Evolutionary conservation across 2,797 vertebrate species (phyloP).

Genomic region (Sebastolobus alascanus): DNA sequence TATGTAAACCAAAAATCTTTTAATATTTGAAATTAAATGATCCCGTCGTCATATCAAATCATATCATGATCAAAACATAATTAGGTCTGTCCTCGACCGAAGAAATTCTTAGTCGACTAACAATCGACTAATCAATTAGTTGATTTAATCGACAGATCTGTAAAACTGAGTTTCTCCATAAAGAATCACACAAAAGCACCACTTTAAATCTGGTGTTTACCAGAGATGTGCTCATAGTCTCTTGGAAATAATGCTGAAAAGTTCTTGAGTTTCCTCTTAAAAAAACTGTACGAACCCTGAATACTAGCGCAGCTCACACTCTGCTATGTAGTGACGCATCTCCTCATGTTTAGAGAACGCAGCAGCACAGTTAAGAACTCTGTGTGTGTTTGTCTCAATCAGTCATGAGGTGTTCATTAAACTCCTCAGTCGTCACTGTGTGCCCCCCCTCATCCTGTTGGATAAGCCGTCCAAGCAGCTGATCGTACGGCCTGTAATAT

Average conservation of each 20-base stretch:
- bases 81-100: no score
- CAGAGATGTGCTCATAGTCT: no score
- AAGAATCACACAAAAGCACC: no score
- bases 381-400: conserved; percentile 16
- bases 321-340: conserved; percentile 11
- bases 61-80: not conserved
- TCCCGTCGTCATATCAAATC: not conserved
- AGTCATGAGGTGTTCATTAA: conserved; percentile 51
- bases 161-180: no score
- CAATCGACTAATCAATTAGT: no score
- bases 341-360: not conserved
- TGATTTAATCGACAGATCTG: no score
- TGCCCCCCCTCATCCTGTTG: conserved; percentile 24
- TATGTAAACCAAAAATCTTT: not conserved
- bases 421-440: conserved; percentile 17
- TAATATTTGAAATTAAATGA: not conserved
- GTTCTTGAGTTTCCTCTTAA: not conserved
- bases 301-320: not conserved
- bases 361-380: not conserved
- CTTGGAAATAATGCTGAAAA: not conserved
- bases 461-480: conserved; percentile 36
- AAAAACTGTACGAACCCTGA: not conserved
- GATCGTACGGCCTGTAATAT: conserved; percentile 5
- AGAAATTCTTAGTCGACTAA: no score
- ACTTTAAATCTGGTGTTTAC: no score